Evolutionary conservation across 2,888 invertebrate genomes (phyloP), one percentile per base, ranked within the genome.

Genomic region (Ephialtes manifestator): DNA sequence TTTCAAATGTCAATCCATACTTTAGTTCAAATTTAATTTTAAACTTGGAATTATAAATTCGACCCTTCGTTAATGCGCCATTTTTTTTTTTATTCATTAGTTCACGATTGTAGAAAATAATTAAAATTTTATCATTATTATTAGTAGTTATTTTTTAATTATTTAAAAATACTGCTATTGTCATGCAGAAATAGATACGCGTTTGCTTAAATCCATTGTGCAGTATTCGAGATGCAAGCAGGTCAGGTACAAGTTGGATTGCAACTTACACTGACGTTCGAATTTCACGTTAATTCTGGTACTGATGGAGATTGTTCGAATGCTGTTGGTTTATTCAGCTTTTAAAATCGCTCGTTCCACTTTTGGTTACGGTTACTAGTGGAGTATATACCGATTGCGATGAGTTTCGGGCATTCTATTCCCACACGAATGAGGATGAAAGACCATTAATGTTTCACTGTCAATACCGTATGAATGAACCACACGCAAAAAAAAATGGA

Each of bases 281-380:
- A n/a, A 31, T 55, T 28, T 60, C 35, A 13, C 68, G 13, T 78
- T 78, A 35, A 60, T 35, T 11, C n/a, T 31, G 35, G 15, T 60
- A 43, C 0, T 39, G 65, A 72, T 77, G 31, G 46, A 63, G 31
- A 77, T 48, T 53, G 71, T 58, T 55, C 53, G 46, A 58, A 67
- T 20, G 63, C 77, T 15, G 53, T 28, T 35, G 67, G 51, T 11
- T 77, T 83, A 77, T 67, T 72, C 65, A 60, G 72, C 63, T 35
- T 58, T 35, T 43, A 55, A 28, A 65, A 46, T 60, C 18, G 63
- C 10, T 20, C 75, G 63, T 65, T 63, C 35, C 48, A 75, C 15
- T 46, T 75, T 74, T 60, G 31, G n/a, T 10, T 48, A 7, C 7
- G 3, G 15, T 28, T 51, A 13, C 20, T 48, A 48, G 8, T 13